A percentile compares a stretch with the other conserved stretches of the same genome.
These are phyloP conservation scores for Drosophila lutescens DNA, from an alignment of 2,888 invertebrate species.

Conservation along the genomic window DNA sequence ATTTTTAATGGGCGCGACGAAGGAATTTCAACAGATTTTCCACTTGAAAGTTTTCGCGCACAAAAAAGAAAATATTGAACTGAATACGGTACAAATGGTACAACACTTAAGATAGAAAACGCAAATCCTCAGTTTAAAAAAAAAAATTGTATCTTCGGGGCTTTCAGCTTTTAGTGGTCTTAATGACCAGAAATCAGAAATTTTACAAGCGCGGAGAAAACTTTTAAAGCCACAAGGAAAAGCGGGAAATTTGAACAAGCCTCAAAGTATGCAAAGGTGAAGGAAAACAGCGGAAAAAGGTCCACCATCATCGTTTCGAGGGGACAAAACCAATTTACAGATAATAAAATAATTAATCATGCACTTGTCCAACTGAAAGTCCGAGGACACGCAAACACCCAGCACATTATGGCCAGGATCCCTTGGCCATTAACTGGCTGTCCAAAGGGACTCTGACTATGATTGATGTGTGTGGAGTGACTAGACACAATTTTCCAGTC, in stretches of 20 bases:
- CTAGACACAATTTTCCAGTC: constrained; percentile 65
- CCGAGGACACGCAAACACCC: constrained; percentile 72
- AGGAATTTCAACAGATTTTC: constrained; percentile 21
- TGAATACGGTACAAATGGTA: too few species aligned
- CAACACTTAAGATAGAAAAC: neutral
- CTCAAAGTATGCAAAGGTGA: constrained; percentile 64
- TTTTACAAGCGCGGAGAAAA: constrained; percentile 2
- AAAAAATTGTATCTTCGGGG: neutral
- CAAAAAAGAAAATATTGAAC: constrained; percentile 1
- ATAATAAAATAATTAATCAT: constrained; percentile 80
- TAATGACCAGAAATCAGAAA: constrained; percentile 4
- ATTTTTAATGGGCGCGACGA: constrained; percentile 15
- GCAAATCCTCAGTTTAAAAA: neutral
- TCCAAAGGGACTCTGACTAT: constrained; percentile 48
- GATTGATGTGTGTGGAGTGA: constrained; percentile 73
- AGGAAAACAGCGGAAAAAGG: constrained; percentile 15
- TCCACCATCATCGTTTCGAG: constrained; percentile 30
- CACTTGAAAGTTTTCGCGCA: constrained; percentile 27
- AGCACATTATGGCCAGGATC: constrained; percentile 61
- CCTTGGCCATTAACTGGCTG: constrained; percentile 70
- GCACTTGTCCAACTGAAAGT: constrained; percentile 72
- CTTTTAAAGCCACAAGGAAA: constrained; percentile 25
- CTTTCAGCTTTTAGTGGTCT: neutral
- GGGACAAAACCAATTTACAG: constrained; percentile 72
- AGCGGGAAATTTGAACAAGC: constrained; percentile 25